Conservation (phyloP, 1,140 invertebrate genomes). For the Leucophenga varia region DNA sequence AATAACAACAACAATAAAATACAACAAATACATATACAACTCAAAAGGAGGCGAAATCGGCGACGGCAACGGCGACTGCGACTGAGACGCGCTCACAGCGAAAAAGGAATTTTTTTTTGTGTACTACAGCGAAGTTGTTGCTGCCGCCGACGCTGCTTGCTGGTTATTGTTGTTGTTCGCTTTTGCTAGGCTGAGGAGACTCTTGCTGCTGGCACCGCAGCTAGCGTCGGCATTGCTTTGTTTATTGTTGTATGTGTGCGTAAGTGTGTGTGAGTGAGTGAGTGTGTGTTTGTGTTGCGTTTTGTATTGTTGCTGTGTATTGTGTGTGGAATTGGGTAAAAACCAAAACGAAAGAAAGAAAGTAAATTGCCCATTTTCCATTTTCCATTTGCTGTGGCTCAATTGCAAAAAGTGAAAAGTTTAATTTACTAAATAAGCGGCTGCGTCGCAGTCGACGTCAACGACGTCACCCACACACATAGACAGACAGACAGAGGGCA, state of each 20-base stretch:
- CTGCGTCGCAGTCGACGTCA: not conserved
- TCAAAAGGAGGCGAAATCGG: constrained; percentile 29
- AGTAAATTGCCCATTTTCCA: constrained; percentile 31
- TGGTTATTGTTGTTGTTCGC: no score
- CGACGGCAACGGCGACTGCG: no score
- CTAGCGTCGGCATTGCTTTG: no score
- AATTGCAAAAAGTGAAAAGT: constrained; percentile 49
- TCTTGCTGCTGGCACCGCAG: constrained; percentile 17
- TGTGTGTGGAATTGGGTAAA: constrained; percentile 27
- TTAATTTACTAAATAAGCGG: constrained; percentile 48
- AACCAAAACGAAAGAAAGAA: constrained; percentile 22
- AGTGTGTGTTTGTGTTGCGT: constrained; percentile 8
- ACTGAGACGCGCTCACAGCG: constrained; percentile 13
- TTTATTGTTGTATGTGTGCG: no score
- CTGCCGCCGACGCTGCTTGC: no score
- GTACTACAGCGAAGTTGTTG: constrained; percentile 28
- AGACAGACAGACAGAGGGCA: constrained; percentile 4
- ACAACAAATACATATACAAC: no score
- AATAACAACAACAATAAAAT: constrained; percentile 19
- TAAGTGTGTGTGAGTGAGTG: constrained; percentile 18
- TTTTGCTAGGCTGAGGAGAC: no score
- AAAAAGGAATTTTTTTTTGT: constrained; percentile 45
- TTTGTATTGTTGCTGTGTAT: constrained; percentile 14
- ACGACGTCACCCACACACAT: constrained; percentile 7
- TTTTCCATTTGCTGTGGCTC: constrained; percentile 23